Evolutionary conservation across 37 sponge, comb jelly and placozoan genomes (phyloP), one percentile per base, ranked within the genome.

Genomic region (Ephydatia muelleri): DNA sequence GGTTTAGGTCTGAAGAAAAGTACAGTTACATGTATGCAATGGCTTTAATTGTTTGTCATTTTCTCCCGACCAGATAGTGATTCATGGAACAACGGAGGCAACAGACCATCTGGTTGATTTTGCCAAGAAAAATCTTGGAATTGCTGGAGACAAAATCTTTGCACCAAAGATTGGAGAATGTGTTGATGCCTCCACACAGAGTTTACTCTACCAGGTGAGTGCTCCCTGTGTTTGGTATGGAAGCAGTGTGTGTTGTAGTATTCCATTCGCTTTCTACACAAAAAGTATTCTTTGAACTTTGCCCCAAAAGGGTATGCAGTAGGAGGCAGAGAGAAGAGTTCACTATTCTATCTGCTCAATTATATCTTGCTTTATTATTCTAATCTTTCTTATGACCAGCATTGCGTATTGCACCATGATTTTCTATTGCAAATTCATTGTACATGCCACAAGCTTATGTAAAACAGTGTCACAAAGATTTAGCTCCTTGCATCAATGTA

Each of bases 121-220:
- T 81, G 87, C 94, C 35, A 75, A 77, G 31, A 87, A 76, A 26
- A 91, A 83, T 37, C 65, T 92, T 4, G 87, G 77, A 13, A 70
- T 96, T 37, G 79, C 91, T 11, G 77, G 85, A 6, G 88, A 89
- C 29, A 92, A 97, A 76, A 82, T 99, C 13, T 91, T 91, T 74
- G 85, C 92, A 34, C 99, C 99, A n/a, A 72, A 57, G 4, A 79
- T 95, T 38, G 94, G 96, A 25, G 97, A 99, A 73, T 91, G 92
- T 25, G 94, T 99, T 37, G 89, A 99, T 76, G 96, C 93, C 27
- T 95, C 97, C 29, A 93, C 93, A 43, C 91, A 97, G 82, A 91
- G 90, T 26, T 92, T 91, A 75, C 93, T 97, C 23, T 97, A 93
- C 75, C 94, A 97, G 87, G 98, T 95, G 2, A 49, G 78, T 66